Evolutionary conservation across 1,140 invertebrate species (phyloP).

Genomic region (Drosophila asahinai): DNA sequence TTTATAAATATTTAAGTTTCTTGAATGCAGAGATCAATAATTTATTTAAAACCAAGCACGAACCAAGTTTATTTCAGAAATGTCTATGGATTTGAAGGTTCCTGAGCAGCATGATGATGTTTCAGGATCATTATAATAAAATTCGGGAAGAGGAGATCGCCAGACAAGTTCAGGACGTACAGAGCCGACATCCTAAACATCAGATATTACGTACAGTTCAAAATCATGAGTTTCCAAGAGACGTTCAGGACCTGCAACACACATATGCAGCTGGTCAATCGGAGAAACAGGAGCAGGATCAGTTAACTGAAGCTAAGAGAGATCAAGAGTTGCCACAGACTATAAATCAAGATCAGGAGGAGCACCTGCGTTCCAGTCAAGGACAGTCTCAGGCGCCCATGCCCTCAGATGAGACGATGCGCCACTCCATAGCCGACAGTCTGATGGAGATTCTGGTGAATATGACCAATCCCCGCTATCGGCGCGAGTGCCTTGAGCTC

Average conservation of each 20-base stretch:
- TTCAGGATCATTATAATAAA: not conserved
- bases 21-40: not conserved
- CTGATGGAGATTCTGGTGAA: slow-evolving; percentile 66
- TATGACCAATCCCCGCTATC: slow-evolving; percentile 37
- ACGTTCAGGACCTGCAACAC: no score
- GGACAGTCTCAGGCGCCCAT: slow-evolving; percentile 14
- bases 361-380: not conserved
- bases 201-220: no score
- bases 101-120: slow-evolving; percentile 1
- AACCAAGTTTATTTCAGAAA: not conserved
- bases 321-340: no score
- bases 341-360: not conserved
- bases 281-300: no score
- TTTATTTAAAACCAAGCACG: not conserved
- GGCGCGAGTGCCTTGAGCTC: slow-evolving; percentile 52
- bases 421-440: slow-evolving; percentile 59
- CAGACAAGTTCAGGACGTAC: no score
- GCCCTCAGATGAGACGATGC: slow-evolving; percentile 58
- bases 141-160: not conserved
- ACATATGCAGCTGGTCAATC: not conserved
- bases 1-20: not conserved
- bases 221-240: no score
- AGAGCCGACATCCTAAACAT: no score
- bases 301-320: no score
- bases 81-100: not conserved